Percentiles rank a stretch among this genome's conserved stretches.
phyloP scores from a whole-genome alignment of 2,113 vertebrate genomes.

The Cinclus cinclus region DNA sequence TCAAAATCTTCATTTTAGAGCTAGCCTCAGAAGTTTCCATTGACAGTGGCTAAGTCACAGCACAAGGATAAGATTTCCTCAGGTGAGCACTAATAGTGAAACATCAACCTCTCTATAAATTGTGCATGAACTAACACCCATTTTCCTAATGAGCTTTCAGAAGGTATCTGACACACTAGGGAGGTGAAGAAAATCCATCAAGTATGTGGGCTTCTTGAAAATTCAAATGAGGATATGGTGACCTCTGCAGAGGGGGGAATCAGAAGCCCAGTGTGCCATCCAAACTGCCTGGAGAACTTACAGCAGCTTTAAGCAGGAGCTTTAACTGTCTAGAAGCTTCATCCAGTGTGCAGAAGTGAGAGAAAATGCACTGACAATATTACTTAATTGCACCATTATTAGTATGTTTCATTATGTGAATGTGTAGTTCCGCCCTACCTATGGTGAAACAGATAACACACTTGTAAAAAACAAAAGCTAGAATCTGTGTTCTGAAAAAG shows the following conservation, averaged over 20 bases:
- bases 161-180: neutral
- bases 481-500: slow-evolving; percentile 17
- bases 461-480: neutral
- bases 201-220: neutral
- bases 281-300: neutral
- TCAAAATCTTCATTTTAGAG: neutral
- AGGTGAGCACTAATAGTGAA: neutral
- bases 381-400: neutral
- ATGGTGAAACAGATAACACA: neutral
- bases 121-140: neutral
- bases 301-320: neutral
- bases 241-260: neutral
- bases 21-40: neutral
- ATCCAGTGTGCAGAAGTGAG: neutral
- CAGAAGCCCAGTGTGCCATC: neutral
- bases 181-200: neutral
- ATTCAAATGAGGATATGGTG: neutral
- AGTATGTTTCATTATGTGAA: neutral
- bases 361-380: neutral
- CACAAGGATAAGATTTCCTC: neutral
- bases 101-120: neutral
- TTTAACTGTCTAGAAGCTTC: neutral
- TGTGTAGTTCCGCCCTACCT: neutral
- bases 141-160: neutral
- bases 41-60: neutral